phyloP scores from a whole-genome alignment of 1,140 invertebrate genomes.

The Limonius californicus region DNA sequence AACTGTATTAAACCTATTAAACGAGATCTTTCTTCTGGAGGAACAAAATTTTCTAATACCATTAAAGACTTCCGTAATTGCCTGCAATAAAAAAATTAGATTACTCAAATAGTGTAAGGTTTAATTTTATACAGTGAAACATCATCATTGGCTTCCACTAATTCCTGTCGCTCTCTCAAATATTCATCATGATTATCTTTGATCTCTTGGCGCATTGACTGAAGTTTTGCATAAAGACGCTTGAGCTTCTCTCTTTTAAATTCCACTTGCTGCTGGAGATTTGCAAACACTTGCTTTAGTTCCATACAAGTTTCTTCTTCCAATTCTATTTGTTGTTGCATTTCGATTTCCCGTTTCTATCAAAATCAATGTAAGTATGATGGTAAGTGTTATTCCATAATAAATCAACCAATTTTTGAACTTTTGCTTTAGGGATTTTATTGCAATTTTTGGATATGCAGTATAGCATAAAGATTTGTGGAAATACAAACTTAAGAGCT shows the following conservation, averaged over 20 bases:
- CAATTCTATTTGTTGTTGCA: constrained; percentile 80
- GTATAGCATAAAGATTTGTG: not conserved
- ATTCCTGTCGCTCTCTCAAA: constrained; percentile 61
- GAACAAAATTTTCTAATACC: constrained; percentile 97
- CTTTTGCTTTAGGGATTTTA: too few relatives aligned
- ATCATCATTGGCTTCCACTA: constrained; percentile 79
- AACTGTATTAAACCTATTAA: constrained; percentile 74
- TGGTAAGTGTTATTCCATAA: too few relatives aligned
- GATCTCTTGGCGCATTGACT: constrained; percentile 48
- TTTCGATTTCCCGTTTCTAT: constrained; percentile 67
- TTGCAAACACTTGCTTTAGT: constrained; percentile 79
- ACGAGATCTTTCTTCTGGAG: constrained; percentile 80
- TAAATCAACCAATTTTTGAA: too few relatives aligned
- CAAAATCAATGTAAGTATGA: not conserved
- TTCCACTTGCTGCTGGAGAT: constrained; percentile 88
- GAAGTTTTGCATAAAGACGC: constrained; percentile 55
- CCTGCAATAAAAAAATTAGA: constrained; percentile 38
- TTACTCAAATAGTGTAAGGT: not conserved
- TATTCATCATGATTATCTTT: constrained; percentile 45
- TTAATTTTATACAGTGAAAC: constrained; percentile 57
- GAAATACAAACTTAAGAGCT: not conserved
- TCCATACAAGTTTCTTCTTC: constrained; percentile 86
- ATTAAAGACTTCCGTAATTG: constrained; percentile 77
- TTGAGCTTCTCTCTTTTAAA: constrained; percentile 86
- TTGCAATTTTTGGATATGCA: not conserved